Percentiles rank a stretch among this genome's conserved stretches.
Conservation (phyloP, 2,888 invertebrate genomes). For the Lymantria dispar region DNA sequence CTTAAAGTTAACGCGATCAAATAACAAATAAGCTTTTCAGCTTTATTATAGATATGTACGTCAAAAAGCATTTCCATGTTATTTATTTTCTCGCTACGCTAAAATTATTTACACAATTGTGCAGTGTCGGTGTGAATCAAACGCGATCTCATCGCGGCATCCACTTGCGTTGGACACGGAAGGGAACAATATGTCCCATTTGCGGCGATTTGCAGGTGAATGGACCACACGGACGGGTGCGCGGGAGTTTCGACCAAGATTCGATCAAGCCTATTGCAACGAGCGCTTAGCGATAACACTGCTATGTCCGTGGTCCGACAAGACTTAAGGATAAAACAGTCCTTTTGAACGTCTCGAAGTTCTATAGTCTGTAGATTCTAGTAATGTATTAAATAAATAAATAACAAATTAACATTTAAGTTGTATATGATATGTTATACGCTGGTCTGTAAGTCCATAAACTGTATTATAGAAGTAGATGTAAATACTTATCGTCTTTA, state of each 20-base stretch:
- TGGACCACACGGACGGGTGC: constrained; percentile 27
- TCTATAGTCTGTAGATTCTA: too few species aligned
- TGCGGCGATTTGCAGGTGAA: constrained; percentile 31
- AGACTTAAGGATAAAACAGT: constrained; percentile 28
- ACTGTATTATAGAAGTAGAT: too few species aligned
- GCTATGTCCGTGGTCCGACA: constrained; percentile 18
- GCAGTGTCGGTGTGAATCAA: constrained; percentile 32
- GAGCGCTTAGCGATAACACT: constrained; percentile 26
- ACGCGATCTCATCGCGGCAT: constrained; percentile 49
- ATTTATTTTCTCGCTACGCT: constrained; percentile 49
- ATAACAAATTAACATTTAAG: too few species aligned
- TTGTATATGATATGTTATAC: too few species aligned
- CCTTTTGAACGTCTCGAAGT: constrained; percentile 25
- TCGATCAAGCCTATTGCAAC: constrained; percentile 34
- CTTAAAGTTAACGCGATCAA: background rate
- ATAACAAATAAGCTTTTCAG: background rate
- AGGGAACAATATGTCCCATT: constrained; percentile 46
- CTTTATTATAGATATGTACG: constrained; percentile 36
- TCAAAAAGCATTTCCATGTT: constrained; percentile 49
- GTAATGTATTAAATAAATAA: too few species aligned
- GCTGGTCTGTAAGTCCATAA: too few species aligned
- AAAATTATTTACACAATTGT: constrained; percentile 51
- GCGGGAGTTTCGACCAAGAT: constrained; percentile 32
- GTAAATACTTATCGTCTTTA: too few species aligned
- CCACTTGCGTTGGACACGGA: constrained; percentile 40